Percentiles rank a stretch among this genome's conserved stretches.
Evolutionary conservation across 2,888 invertebrate genomes (phyloP).

Genomic region (Hybos culiciformis): DNA sequence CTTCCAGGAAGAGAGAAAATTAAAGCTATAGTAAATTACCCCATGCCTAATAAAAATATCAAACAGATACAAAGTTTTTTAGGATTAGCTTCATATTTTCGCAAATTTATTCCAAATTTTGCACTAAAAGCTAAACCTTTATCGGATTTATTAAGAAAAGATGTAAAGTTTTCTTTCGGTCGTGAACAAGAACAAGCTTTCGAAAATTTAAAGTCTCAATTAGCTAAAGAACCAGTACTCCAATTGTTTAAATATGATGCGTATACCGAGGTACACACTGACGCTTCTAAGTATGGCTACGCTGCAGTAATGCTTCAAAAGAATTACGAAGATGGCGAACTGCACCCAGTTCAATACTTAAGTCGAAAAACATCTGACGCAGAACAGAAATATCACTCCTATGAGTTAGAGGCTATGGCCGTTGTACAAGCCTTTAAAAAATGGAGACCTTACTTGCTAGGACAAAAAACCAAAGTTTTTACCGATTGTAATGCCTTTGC

Average conservation of each 20-base stretch:
- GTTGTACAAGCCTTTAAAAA: constrained; percentile 10
- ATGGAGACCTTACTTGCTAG: constrained; percentile 20
- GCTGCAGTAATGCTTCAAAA: no score
- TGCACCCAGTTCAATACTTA: not conserved
- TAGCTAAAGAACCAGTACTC: not conserved
- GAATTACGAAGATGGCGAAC: not conserved
- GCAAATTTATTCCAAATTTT: constrained; percentile 1
- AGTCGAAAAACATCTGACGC: not conserved
- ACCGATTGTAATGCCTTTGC: constrained; percentile 23
- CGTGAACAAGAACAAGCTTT: not conserved
- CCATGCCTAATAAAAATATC: not conserved
- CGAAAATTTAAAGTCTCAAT: not conserved
- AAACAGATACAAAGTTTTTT: not conserved
- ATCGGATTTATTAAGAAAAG: not conserved
- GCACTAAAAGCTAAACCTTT: not conserved
- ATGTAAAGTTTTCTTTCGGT: not conserved
- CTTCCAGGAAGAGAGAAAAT: not conserved
- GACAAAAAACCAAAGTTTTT: constrained; percentile 19
- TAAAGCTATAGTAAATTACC: not conserved
- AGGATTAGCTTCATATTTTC: not conserved
- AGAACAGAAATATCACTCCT: not conserved
- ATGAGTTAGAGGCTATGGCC: no score
- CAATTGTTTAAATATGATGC: no score
- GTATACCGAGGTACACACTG: no score
- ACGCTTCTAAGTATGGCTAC: no score